Evolutionary conservation across 30 jellyfish, hydroid and myxozoan genomes (phyloP).

Genomic region (Aurelia aurita complex sp. Pacific): DNA sequence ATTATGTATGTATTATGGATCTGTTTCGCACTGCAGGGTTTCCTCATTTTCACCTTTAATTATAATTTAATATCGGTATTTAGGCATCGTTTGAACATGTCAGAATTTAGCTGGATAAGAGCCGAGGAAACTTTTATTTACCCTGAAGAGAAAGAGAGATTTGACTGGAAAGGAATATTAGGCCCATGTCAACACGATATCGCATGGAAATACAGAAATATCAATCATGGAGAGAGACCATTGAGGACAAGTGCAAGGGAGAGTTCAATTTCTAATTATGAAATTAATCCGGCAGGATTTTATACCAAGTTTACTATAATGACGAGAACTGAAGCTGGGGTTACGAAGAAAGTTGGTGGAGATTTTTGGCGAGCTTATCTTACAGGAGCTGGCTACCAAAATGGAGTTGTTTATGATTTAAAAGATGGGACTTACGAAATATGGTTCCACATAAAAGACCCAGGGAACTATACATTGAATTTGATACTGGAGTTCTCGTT

Average conservation of each 20-base stretch:
- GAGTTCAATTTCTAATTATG: not conserved
- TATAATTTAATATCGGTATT: no score
- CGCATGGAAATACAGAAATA: slow-evolving; percentile 21
- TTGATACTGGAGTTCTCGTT: slow-evolving; percentile 43
- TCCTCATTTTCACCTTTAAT: no score
- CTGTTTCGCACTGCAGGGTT: no score
- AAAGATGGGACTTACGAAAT: slow-evolving; percentile 60
- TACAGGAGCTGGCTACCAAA: slow-evolving; percentile 25
- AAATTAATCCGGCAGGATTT: slow-evolving; percentile 15
- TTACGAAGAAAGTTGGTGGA: slow-evolving; percentile 48
- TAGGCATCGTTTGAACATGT: no score
- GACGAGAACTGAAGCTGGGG: slow-evolving; percentile 34
- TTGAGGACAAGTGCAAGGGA: slow-evolving; percentile 28
- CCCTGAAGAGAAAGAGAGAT: slow-evolving; percentile 52
- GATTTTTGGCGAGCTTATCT: slow-evolving; percentile 62
- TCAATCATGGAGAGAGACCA: not conserved
- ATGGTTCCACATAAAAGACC: slow-evolving; percentile 19
- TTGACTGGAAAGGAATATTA: slow-evolving; percentile 38
- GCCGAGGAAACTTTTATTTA: not conserved
- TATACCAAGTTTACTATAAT: slow-evolving; percentile 23
- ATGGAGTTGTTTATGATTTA: slow-evolving; percentile 39
- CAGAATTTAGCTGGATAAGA: no score
- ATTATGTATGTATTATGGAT: no score
- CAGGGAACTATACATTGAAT: slow-evolving; percentile 47
- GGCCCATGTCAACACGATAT: slow-evolving; percentile 42